Evolutionary conservation across 1,140 invertebrate genomes (phyloP).

Genomic region (Drosophila nigromelanica): DNA sequence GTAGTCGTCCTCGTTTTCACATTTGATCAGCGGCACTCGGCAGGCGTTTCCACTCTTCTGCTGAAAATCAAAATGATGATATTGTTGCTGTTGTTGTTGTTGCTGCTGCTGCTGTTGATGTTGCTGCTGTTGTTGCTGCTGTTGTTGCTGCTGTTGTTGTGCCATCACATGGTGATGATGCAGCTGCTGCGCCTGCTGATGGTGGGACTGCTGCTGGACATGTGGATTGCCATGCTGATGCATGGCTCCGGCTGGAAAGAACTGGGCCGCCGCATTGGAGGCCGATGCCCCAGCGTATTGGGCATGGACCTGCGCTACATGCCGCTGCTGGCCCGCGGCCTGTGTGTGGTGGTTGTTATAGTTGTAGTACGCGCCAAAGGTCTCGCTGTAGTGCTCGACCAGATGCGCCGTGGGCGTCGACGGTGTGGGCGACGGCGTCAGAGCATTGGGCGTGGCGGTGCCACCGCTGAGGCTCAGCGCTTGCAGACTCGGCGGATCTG

Average conservation of each 20-base stretch:
- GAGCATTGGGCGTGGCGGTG: conserved; percentile 54
- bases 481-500: conserved; percentile 68
- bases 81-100: too few species aligned
- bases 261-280: conserved; percentile 40
- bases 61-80: too few species aligned
- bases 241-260: conserved; percentile 27
- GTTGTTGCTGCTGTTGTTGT: conserved; percentile 45
- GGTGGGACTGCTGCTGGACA: conserved; percentile 34
- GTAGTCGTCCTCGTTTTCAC: too few species aligned
- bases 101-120: conserved; percentile 49
- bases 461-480: conserved; percentile 53
- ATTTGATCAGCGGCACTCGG: too few species aligned
- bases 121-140: conserved; percentile 47
- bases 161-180: conserved; percentile 32
- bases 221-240: conserved; percentile 27
- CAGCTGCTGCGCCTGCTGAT: conserved; percentile 28
- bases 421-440: conserved; percentile 73
- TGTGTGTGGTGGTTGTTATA: conserved; percentile 60
- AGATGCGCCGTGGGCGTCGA: conserved; percentile 59
- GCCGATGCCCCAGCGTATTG: conserved; percentile 43
- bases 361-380: conserved; percentile 67
- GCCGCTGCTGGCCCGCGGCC: conserved; percentile 23
- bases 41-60: too few species aligned
- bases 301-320: conserved; percentile 42
- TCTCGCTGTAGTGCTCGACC: conserved; percentile 68